Evolutionary conservation across 2,888 invertebrate species (phyloP), one percentile per base, ranked within the genome.

Genomic region (Gastracanthus pulcherrimus): DNA sequence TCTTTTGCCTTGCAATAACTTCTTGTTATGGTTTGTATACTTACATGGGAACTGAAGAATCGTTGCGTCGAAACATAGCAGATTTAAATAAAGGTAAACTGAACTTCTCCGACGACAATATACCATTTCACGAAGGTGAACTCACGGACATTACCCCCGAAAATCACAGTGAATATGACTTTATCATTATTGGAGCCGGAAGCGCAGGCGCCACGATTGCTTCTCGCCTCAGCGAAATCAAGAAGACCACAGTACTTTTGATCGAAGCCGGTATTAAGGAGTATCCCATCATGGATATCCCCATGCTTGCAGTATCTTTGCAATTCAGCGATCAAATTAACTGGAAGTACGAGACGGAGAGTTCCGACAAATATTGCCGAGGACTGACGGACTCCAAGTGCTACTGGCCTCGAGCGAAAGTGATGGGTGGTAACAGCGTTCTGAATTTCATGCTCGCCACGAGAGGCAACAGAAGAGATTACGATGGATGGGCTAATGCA

Each of bases 331-430:
- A 31, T 31, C 60, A 51, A 34, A 19, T 31, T n/a, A 96, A 97
- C 88, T 97, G 97, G 97, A 94, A 93, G 84, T 97, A 96, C 90
- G 94, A 95, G 88, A 96, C 97, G 0, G 95, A 95, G 89, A 95
- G 97, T 0, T 96, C 96, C 16, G 93, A 94, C 62, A 94, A 92
- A 76, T 95, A 95, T 85, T 96, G 96, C 87, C 93, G 95, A 26
- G 96, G 87, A 2, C 89, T 89, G 88, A 84, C 80, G 3, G 85
- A 89, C n/a, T n/a, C n/a, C n/a, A 41, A 41, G 41, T 41, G 16
- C 16, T 16, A 41, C 3, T 41, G 41, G 13, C 13, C 41, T 41
- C 41, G 13, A 3, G 41, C 3, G 16, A 41, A 41, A 41, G 2
- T 41, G 29, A 26, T 31, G 31, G 6, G 31, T 7, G 26, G 60